Evolutionary conservation across 2,797 vertebrate species (phyloP).

Genomic region (Scolopax rusticola): DNA sequence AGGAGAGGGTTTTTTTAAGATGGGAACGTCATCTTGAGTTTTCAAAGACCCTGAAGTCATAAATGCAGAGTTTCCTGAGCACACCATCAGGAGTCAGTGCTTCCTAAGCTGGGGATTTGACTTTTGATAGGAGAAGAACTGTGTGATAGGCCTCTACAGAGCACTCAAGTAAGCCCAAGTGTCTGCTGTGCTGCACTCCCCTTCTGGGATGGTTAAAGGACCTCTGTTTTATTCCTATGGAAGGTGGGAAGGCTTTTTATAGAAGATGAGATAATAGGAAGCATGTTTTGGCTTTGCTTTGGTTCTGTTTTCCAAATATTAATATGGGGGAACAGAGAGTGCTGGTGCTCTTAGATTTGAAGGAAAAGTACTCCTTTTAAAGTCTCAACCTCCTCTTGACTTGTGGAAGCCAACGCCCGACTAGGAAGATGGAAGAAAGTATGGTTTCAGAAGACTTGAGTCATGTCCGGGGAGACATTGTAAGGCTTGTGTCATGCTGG

Average conservation of each 20-base stretch:
- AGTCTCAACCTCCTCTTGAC: background rate
- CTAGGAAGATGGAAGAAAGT: constrained; percentile 32
- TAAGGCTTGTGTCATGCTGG: constrained; percentile 33
- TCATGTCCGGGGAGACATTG: constrained; percentile 22
- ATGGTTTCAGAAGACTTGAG: constrained; percentile 50
- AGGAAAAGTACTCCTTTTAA: background rate
- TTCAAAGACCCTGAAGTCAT: background rate
- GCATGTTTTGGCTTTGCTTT: background rate
- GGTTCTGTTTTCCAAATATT: background rate
- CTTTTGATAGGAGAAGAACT: background rate
- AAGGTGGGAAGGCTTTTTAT: background rate
- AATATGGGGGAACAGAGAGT: too few relatives aligned
- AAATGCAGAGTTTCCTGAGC: background rate
- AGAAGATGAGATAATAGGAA: background rate
- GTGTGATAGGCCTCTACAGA: background rate
- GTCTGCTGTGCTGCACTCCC: background rate
- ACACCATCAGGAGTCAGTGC: fast-evolving
- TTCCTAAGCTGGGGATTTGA: background rate
- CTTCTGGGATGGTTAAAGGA: background rate
- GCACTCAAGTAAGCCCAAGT: background rate
- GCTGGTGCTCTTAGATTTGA: background rate
- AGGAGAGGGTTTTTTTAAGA: background rate
- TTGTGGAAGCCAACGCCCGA: background rate
- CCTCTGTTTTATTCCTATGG: background rate
- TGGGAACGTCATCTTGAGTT: background rate